Evolutionary conservation across 2,888 invertebrate species (phyloP).

Genomic region (Tetheella fluctuosa): DNA sequence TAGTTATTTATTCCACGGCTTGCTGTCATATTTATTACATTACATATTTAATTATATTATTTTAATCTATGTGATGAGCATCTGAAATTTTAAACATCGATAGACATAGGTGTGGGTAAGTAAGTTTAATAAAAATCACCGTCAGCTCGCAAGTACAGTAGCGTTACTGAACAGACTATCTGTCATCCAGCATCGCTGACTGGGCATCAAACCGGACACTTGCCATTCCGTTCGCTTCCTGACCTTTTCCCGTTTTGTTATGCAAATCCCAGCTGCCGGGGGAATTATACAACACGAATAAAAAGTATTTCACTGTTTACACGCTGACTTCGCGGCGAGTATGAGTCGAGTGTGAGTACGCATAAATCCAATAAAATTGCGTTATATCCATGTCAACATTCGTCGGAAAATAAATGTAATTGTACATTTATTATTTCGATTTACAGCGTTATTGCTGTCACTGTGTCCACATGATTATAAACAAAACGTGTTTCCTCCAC

Average conservation of each 20-base stretch:
- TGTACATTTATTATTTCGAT: slow-evolving; percentile 20
- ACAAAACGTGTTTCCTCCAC: neutral
- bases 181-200: slow-evolving; percentile 68
- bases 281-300: slow-evolving; percentile 80
- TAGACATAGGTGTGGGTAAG: neutral
- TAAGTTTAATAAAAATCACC: slow-evolving; percentile 10
- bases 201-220: slow-evolving; percentile 78
- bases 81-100: no score
- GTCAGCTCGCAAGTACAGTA: slow-evolving; percentile 44
- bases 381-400: slow-evolving; percentile 53
- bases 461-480: neutral
- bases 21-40: no score
- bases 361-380: slow-evolving; percentile 70
- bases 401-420: slow-evolving; percentile 35
- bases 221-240: slow-evolving; percentile 82
- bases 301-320: slow-evolving; percentile 81
- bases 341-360: slow-evolving; percentile 72
- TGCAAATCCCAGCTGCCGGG: slow-evolving; percentile 76
- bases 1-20: no score
- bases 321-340: slow-evolving; percentile 75
- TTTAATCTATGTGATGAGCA: no score
- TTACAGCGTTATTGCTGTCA: neutral
- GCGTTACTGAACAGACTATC: slow-evolving; percentile 42
- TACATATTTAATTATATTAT: no score
- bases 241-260: slow-evolving; percentile 83